phyloP scores from a whole-genome alignment of 2,888 invertebrate species.

The Venusia cambrica region DNA sequence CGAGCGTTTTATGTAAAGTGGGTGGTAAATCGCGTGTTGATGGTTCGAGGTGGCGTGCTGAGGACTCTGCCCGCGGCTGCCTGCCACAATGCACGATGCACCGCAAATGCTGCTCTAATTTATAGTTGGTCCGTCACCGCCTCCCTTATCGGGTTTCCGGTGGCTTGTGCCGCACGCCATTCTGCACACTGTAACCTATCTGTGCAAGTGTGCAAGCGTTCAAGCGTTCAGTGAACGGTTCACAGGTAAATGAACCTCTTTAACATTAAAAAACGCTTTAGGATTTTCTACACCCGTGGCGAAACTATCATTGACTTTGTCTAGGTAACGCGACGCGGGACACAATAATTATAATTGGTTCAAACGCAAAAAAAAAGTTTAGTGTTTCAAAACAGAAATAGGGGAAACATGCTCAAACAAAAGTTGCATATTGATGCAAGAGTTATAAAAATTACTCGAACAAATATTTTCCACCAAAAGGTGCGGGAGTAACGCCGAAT shows the following conservation, averaged over 20 bases:
- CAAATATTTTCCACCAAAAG: too few relatives aligned
- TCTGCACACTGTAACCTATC: conserved; percentile 35
- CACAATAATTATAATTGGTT: too few relatives aligned
- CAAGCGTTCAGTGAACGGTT: conserved; percentile 17
- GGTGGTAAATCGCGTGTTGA: conserved; percentile 45
- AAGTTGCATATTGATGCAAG: too few relatives aligned
- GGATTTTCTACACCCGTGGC: conserved; percentile 19
- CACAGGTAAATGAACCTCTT: conserved; percentile 45
- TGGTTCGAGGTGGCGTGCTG: conserved; percentile 18
- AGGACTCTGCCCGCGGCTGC: conserved; percentile 9
- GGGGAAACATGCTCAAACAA: too few relatives aligned
- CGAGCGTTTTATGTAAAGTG: conserved; percentile 48
- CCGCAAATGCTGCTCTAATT: conserved; percentile 35
- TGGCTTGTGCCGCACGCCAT: conserved; percentile 43
- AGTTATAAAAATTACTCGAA: too few relatives aligned
- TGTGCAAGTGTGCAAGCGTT: conserved; percentile 37
- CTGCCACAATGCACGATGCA: conserved; percentile 32
- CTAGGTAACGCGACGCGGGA: conserved; percentile 18
- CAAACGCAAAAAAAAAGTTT: too few relatives aligned
- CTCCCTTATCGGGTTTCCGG: conserved; percentile 52
- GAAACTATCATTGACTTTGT: conserved; percentile 29
- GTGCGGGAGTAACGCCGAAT: too few relatives aligned
- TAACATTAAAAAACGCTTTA: conserved; percentile 35
- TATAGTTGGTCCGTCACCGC: conserved; percentile 47
- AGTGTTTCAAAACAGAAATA: too few relatives aligned